Percentiles rank a stretch among this genome's conserved stretches.
Conservation (phyloP, 1,140 invertebrate species). For the Cylas formicarius region DNA sequence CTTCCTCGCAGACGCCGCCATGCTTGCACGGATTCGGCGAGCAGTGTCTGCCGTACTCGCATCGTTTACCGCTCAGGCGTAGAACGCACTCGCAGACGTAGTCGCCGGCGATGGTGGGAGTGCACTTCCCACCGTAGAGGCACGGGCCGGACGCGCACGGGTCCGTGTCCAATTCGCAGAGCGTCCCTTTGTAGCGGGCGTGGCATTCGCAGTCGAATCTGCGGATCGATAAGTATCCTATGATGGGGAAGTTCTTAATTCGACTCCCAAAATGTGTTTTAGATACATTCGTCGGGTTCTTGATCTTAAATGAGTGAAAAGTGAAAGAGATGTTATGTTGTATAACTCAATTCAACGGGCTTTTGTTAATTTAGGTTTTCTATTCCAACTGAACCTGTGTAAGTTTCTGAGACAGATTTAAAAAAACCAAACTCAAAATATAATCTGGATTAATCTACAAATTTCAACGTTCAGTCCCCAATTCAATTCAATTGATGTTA, state of each 20-base stretch:
- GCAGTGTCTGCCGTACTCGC: slow-evolving; percentile 78
- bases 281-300: too few species aligned
- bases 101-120: slow-evolving; percentile 45
- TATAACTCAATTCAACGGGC: too few species aligned
- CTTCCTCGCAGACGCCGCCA: slow-evolving; percentile 79
- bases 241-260: background rate
- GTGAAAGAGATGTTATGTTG: too few species aligned
- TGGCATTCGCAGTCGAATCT: slow-evolving; percentile 66
- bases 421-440: too few species aligned
- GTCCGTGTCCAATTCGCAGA: slow-evolving; percentile 82
- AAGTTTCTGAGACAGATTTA: too few species aligned
- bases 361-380: too few species aligned
- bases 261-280: too few species aligned
- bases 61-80: slow-evolving; percentile 66
- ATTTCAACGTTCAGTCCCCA: too few species aligned
- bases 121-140: slow-evolving; percentile 72
- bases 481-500: too few species aligned
- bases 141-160: slow-evolving; percentile 87
- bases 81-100: slow-evolving; percentile 64
- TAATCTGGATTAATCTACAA: too few species aligned
- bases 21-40: slow-evolving; percentile 71
- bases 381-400: too few species aligned
- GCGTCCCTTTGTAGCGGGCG: slow-evolving; percentile 64
- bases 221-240: background rate
- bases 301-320: too few species aligned